Conservation (phyloP, 2,797 vertebrate genomes). For the Sternotherus odoratus region DNA sequence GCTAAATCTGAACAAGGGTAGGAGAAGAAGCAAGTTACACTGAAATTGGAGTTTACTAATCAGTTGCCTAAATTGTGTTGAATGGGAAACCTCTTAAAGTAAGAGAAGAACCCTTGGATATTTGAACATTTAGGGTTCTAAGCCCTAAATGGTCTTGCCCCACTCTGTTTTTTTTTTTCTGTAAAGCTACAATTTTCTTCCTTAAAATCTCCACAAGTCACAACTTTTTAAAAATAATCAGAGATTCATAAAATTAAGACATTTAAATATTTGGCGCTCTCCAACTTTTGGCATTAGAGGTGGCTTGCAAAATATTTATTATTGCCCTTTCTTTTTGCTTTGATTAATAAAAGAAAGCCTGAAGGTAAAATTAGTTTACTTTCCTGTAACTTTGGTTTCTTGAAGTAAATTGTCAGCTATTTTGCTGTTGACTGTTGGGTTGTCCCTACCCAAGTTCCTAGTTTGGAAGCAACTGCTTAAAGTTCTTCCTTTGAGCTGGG, state of each 20-base stretch:
- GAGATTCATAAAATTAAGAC: neutral
- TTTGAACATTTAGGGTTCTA: neutral
- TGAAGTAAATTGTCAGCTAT: neutral
- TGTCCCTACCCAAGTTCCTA: neutral
- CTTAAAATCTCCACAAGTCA: neutral
- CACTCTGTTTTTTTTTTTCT: rapidly evolving
- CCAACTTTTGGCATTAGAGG: neutral
- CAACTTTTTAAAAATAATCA: neutral
- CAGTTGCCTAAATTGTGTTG: neutral
- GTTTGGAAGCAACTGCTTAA: neutral
- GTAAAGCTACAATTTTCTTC: rapidly evolving
- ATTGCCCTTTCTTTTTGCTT: neutral
- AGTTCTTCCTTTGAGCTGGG: neutral
- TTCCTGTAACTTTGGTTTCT: neutral
- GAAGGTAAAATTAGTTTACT: neutral
- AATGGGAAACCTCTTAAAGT: too few species aligned
- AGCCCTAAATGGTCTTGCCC: rapidly evolving
- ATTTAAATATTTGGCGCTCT: neutral
- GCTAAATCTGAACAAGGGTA: neutral
- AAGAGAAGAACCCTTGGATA: neutral
- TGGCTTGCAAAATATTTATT: neutral
- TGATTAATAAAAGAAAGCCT: neutral
- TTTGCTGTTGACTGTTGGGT: neutral
- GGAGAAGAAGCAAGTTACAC: neutral
- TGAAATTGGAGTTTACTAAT: neutral